Evolutionary conservation across 2,113 vertebrate genomes (phyloP), one percentile per base, ranked within the genome.

Genomic region (Psittacara wagleri): DNA sequence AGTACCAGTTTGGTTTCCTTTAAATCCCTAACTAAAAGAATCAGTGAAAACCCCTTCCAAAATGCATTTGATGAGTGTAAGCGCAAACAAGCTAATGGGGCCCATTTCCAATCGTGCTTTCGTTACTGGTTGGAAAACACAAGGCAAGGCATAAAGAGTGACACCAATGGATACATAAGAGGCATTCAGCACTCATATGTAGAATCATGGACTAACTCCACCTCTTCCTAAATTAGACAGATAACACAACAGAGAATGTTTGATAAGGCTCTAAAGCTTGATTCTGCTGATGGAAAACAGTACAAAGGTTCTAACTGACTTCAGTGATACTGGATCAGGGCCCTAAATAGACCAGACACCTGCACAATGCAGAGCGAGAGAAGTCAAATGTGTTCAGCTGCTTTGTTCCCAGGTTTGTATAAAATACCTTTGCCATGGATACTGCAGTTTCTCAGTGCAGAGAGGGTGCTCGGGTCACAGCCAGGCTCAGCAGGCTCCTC

Each of bases 391-490:
- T 64, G 19, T 10, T 54, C 44, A 19, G 94, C 77, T 88, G 92
- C 73, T 88, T 92, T 81, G 43, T 57, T 81, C 73, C 86, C 57
- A 61, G 79, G 46, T 74, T 67, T 74, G 63, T 46, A 66, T 92
- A 86, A 78, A 93, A 86, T 35, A 51, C 88, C 88, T 96, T 82
- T 85, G 82, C 90, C 90, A 93, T 75, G 87, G 93, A 93, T 90
- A 86, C 92, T 92, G 94, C 92, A 93, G 90, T 90, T 44, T 62
- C 82, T 83, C 70, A 44, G 2, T 0, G 0, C 61, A 46, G 55
- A 67, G 64, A 37, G 37, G 80, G 67, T 39, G 52, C 63, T 3
- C 2, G 2, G 79, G 90, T 82, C 81, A 89, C 44, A 3, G 3
- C 35, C 4, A 11, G 85, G 78, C 77, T 79, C 64, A 28, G 70